These are phyloP conservation scores for Gymnogyps californianus DNA, from an alignment of 2,113 vertebrate species.

Conservation along the genomic window DNA sequence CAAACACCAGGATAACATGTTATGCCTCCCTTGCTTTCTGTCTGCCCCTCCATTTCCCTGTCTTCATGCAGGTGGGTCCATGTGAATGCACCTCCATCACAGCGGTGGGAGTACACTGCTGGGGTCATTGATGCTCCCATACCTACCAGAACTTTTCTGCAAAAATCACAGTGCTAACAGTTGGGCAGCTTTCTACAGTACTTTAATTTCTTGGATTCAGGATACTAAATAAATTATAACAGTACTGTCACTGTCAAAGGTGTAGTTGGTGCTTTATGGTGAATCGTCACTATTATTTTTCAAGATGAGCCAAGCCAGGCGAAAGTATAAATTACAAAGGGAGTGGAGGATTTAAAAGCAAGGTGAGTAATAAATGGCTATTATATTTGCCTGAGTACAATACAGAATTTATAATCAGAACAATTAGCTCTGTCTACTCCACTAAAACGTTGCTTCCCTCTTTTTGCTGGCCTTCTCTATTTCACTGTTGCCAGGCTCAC, in stretches of 20 bases:
- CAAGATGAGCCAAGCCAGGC: not conserved
- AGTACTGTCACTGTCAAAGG: not conserved
- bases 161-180: not conserved
- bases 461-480: slow-evolving; percentile 19
- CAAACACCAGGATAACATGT: not conserved
- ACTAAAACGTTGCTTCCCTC: not conserved
- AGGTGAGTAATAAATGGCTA: not conserved
- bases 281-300: not conserved
- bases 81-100: not conserved
- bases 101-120: not conserved
- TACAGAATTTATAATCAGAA: slow-evolving; percentile 49
- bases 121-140: not conserved
- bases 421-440: slow-evolving; percentile 42
- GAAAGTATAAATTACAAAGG: not conserved
- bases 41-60: not conserved
- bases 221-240: not conserved
- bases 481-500: slow-evolving; percentile 8
- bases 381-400: slow-evolving; percentile 13
- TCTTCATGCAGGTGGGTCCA: not conserved
- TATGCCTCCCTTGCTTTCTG: not conserved
- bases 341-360: not conserved
- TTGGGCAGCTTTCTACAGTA: not conserved
- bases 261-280: not conserved
- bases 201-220: not conserved
- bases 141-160: not conserved